These are phyloP conservation scores for Philopotamus ludificatus DNA, from an alignment of 1,140 invertebrate genomes.

Conservation along the genomic window DNA sequence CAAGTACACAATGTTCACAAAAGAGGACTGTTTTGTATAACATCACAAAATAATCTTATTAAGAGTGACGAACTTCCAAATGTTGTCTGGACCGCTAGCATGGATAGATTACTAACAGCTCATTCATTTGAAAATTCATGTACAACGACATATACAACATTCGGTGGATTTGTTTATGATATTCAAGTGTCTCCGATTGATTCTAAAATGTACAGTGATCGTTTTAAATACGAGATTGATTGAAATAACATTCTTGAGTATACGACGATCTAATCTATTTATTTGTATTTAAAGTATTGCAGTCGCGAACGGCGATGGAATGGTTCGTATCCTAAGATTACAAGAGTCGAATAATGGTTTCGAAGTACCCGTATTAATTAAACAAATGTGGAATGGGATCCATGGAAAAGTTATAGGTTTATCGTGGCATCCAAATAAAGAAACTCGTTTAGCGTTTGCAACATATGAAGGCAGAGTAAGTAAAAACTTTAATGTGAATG, in stretches of 20 bases:
- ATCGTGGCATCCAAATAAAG: slow-evolving; percentile 75
- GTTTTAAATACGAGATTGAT: slow-evolving; percentile 4
- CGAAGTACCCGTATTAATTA: slow-evolving; percentile 34
- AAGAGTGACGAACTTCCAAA: slow-evolving; percentile 22
- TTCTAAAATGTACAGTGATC: slow-evolving; percentile 58
- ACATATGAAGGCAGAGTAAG: slow-evolving; percentile 72
- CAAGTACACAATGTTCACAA: slow-evolving; percentile 29
- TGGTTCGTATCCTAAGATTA: slow-evolving; percentile 71
- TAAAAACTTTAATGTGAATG: slow-evolving; percentile 35
- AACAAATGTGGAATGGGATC: slow-evolving; percentile 67
- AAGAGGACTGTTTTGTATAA: slow-evolving; percentile 29
- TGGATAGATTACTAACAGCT: slow-evolving; percentile 65
- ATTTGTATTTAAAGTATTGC: slow-evolving; percentile 57
- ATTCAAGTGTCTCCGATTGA: slow-evolving; percentile 68
- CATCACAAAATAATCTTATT: too few species aligned
- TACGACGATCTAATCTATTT: neutral
- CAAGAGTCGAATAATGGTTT: slow-evolving; percentile 42
- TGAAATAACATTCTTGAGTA: neutral
- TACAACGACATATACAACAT: slow-evolving; percentile 58
- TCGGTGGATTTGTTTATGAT: slow-evolving; percentile 66
- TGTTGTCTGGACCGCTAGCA: slow-evolving; percentile 61
- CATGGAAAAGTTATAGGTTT: slow-evolving; percentile 69
- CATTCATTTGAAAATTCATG: slow-evolving; percentile 49
- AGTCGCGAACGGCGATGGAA: slow-evolving; percentile 68
- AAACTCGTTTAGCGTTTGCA: slow-evolving; percentile 71